Base-by-base conservation (phyloP, 2,888 invertebrate species). In the Agriopis aurantiaria region DNA sequence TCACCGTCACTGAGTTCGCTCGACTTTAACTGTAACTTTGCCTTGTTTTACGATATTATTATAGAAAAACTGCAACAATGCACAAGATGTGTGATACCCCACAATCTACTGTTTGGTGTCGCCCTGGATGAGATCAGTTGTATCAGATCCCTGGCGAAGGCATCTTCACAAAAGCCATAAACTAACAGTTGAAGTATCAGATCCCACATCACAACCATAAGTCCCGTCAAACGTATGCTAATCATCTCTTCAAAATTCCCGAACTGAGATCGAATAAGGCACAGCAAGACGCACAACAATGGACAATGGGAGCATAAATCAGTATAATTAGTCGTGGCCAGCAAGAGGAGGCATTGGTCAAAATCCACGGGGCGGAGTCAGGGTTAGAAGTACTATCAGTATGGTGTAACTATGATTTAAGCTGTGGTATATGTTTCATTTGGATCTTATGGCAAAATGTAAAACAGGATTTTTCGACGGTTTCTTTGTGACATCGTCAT, bases 261-360 rank as follows among this genome's bases (percentile, higher is more conserved):
- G 68, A 72, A 67, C 61, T 65, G 68, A 71, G 83, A 81, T 80
- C 83, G 88, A 87, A 90, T 88, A 88, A 86, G 83, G 85, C 82
- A 91, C 92, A 95, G 94, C 95, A 91, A 91, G 92, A 92, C 90
- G 94, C 95, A 95, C 95, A 96, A 97, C 97, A 97, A 97, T 97
- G 97, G 96, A 97, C 97, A 97, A 97, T 97, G 96, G 97, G 95
- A 95, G 96, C 97, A 97, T 97, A 97, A 97, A 97, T 97, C 97
- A 97, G 97, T 96, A 97, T 97, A 97, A 97, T 97, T 97, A 97
- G 97, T 97, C 96, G 96, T 96, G 93, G 89, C 85, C 86, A 88
- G 92, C 93, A 91, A 93, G 95, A 91, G 89, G 90, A 95, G 91
- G 95, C 95, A 96, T 96, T 96, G 96, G 96, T 95, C 96, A 96